Evolutionary conservation across 2,113 vertebrate species (phyloP), one percentile per base, ranked within the genome.

Genomic region (Chrysochloris asiatica): DNA sequence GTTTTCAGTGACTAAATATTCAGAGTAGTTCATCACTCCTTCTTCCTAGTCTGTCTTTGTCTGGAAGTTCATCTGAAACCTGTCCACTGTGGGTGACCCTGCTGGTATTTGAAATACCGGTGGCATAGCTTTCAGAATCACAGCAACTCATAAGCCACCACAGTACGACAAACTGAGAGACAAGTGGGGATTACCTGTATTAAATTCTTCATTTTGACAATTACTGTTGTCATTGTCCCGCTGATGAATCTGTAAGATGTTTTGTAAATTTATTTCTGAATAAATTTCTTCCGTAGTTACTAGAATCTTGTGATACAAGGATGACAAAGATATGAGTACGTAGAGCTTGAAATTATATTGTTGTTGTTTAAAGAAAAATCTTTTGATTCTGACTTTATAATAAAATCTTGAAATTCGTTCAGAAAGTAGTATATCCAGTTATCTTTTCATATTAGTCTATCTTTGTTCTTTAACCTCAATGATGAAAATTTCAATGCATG

Each of bases 341-440:
- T 33, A 43, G 16, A 80, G 24, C 28, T 91, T 84, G 16, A 91
- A 17, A 75, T 67, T 65, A 21, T 48, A n/a, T 73, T 91, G 72
- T 79, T 91, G 41, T 65, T 52, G 43, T 94, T 94, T 14, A 22
- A 48, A 33, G 59, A 88, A 71, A 36, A 82, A n/a, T n/a, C n/a
- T n/a, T n/a, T n/a, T 73, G 54, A 63, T 83, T 84, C n/a, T 79
- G 11, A 83, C 11, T n/a, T 83, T 83, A 38, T 61, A 77, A 78
- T 87, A 17, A n/a, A 47, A 75, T 75, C 73, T 14, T 79, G 61
- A 77, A 54, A 83, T 47, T 86, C 45, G 67, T 54, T 75, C 47
- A 69, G 73, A 47, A 54, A 56, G 19, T 56, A 71, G 19, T 1
- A 26, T 79, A 2, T 8, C 38, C 24, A 72, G 24, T 87, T 82